Conservation (phyloP, 2,888 invertebrate genomes). For the Phyto melanocephala region DNA sequence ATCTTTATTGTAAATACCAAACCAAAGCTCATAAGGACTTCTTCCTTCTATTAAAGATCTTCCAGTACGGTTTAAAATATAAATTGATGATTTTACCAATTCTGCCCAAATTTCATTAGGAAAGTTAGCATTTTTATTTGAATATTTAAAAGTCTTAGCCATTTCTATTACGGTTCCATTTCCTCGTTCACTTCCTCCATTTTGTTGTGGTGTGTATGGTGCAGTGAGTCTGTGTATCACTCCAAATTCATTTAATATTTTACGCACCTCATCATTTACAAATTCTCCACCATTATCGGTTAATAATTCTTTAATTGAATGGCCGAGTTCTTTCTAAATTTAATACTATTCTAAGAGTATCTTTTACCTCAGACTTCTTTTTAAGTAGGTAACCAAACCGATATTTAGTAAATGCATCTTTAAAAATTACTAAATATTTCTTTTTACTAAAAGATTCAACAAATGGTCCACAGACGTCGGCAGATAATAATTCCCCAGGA, state of each 20-base stretch:
- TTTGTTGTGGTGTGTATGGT: constrained; percentile 51
- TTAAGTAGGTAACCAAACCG: background rate
- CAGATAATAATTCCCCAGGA: constrained; percentile 33
- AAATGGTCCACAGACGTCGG: constrained; percentile 34
- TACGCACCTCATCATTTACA: constrained; percentile 20
- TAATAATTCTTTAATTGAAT: background rate
- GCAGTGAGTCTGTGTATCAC: constrained; percentile 46
- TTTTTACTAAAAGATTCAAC: constrained; percentile 18
- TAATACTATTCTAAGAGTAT: background rate
- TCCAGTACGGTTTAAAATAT: constrained; percentile 34
- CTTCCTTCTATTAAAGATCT: constrained; percentile 31
- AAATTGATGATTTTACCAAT: constrained; percentile 26
- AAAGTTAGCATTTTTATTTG: background rate
- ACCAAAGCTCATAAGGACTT: constrained; percentile 57
- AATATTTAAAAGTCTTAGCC: background rate
- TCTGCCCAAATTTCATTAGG: constrained; percentile 11
- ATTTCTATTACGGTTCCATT: constrained; percentile 4
- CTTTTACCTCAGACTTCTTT: background rate
- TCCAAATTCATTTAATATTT: constrained; percentile 21
- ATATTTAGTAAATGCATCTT: constrained; percentile 29
- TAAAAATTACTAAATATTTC: constrained; percentile 19
- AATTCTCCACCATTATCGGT: constrained; percentile 44
- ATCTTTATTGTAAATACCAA: background rate
- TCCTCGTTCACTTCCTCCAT: constrained; percentile 32
- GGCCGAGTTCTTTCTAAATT: background rate